phyloP scores from a whole-genome alignment of 2,797 vertebrate species.

The Phrynocephalus guinanensis region DNA sequence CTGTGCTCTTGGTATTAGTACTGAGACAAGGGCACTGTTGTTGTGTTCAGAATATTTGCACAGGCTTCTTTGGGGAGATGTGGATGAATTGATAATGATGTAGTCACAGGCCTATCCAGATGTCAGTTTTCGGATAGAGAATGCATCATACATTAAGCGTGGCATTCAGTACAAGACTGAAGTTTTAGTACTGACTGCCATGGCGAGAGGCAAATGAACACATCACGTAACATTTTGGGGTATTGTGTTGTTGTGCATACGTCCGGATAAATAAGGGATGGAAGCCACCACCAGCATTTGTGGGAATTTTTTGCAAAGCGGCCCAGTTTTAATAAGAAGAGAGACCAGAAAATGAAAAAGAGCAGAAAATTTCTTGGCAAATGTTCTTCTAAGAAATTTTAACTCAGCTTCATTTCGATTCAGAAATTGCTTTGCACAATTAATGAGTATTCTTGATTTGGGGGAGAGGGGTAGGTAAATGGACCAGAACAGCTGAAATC shows the following conservation, averaged over 20 bases:
- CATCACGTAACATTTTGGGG: neutral
- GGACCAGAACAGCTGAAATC: conserved; percentile 23
- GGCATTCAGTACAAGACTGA: neutral
- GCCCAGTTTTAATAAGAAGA: neutral
- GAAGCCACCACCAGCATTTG: neutral
- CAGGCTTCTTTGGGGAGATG: neutral
- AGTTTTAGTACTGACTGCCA: too few species aligned
- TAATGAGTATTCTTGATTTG: conserved; percentile 44
- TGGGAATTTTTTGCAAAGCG: neutral
- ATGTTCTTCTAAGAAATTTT: neutral
- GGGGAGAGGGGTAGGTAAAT: neutral
- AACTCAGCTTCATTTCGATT: neutral
- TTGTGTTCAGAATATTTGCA: neutral
- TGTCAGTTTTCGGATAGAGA: neutral
- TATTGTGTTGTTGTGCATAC: neutral
- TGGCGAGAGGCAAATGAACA: too few species aligned
- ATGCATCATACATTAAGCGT: too few species aligned
- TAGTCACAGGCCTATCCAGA: neutral
- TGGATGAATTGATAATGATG: neutral
- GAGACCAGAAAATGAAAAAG: neutral
- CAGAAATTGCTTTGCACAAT: conserved; percentile 15
- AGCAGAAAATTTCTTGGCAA: too few species aligned
- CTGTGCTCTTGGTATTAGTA: neutral
- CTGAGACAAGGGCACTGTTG: neutral
- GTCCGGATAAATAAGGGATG: too few species aligned